Percentiles rank a stretch among this genome's conserved stretches.
These are phyloP conservation scores for Bombyx mandarina DNA, from an alignment of 1,140 invertebrate species.

Conservation along the genomic window DNA sequence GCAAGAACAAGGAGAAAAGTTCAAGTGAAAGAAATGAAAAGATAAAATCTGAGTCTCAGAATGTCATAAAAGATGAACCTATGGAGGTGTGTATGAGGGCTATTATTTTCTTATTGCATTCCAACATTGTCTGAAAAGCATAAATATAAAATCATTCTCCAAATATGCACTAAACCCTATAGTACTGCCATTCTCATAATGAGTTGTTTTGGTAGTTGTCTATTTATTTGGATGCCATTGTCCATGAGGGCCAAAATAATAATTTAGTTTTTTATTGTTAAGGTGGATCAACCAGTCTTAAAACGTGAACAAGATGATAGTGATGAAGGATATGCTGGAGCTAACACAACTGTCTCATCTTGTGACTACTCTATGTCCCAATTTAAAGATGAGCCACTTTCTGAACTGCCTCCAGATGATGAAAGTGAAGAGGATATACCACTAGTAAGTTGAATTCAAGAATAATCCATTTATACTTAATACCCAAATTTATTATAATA, in stretches of 20 bases:
- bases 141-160: neutral
- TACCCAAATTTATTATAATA: neutral
- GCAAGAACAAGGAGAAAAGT: slow-evolving; percentile 46
- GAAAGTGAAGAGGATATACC: slow-evolving; percentile 85
- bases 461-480: neutral
- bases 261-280: neutral
- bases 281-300: slow-evolving; percentile 27
- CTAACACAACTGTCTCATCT: slow-evolving; percentile 72
- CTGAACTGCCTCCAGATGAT: slow-evolving; percentile 60
- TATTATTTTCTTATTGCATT: slow-evolving; percentile 1
- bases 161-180: too few species aligned
- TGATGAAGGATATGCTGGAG: slow-evolving; percentile 45
- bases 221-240: too few species aligned
- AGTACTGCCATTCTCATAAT: too few species aligned
- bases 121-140: neutral
- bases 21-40: slow-evolving; percentile 37
- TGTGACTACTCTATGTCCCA: slow-evolving; percentile 78
- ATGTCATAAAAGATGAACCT: slow-evolving; percentile 35
- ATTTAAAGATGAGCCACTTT: slow-evolving; percentile 69
- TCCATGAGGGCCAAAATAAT: too few species aligned
- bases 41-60: slow-evolving; percentile 39
- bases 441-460: slow-evolving; percentile 26
- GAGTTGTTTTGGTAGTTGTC: too few species aligned
- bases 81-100: slow-evolving; percentile 38
- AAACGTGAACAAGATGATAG: slow-evolving; percentile 48